A percentile compares a stretch with the other conserved stretches of the same genome.
These are phyloP conservation scores for Myrmecophaga tridactyla DNA, from an alignment of 2,113 vertebrate species.

Conservation along the genomic window DNA sequence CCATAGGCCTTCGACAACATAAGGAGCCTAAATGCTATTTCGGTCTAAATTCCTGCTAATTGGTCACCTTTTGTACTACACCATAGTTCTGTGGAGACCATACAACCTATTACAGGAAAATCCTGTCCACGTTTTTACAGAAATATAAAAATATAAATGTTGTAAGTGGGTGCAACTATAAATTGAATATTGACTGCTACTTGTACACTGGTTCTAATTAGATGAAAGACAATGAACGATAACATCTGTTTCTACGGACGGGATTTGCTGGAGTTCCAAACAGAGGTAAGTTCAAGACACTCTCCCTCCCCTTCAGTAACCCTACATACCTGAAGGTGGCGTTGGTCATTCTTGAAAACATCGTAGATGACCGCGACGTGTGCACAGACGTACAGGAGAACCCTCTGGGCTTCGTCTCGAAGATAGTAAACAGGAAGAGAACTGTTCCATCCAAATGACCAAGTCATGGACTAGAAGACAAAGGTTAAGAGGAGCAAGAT, in stretches of 20 bases:
- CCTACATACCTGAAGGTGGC: conserved; percentile 87
- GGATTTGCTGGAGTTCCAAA: not conserved
- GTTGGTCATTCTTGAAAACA: conserved; percentile 82
- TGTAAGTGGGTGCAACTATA: not conserved
- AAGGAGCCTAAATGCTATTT: not conserved
- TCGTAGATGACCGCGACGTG: conserved; percentile 89
- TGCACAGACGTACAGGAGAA: conserved; percentile 86
- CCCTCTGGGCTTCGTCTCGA: conserved; percentile 83
- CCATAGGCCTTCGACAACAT: not conserved
- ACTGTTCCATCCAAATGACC: conserved; percentile 90
- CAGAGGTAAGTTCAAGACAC: not conserved
- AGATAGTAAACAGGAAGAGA: conserved; percentile 87
- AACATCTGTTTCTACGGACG: not conserved
- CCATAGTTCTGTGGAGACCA: not conserved
- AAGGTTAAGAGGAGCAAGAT: not conserved
- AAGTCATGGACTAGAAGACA: conserved; percentile 85
- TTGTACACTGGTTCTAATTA: not conserved
- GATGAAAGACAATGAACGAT: not conserved
- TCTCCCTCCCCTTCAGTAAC: rapidly evolving
- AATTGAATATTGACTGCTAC: not conserved
- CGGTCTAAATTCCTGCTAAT: not conserved
- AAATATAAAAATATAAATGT: not conserved
- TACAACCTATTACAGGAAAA: not conserved
- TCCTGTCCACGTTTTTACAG: not conserved
- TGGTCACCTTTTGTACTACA: not conserved